A percentile compares a stretch with the other conserved stretches of the same genome.
Conservation (phyloP, 2,797 vertebrate species). For the Avahi laniger region DNA sequence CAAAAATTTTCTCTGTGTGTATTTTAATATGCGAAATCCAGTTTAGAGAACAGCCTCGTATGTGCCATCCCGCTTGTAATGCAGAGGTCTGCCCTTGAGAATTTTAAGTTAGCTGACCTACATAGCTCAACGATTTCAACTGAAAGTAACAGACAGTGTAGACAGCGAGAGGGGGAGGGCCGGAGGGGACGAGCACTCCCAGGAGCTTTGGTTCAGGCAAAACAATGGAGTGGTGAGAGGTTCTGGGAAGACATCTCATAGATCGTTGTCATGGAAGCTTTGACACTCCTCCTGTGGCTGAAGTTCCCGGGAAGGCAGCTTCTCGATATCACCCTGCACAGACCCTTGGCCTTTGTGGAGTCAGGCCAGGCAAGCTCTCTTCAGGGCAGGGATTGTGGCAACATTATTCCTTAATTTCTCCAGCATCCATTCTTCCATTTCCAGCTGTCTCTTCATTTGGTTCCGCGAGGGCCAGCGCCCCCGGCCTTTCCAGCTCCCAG, state of each 20-base stretch:
- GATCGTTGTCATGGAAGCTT: neutral
- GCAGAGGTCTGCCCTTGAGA: constrained; percentile 71
- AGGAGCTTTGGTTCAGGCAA: constrained; percentile 5
- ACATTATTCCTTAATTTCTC: neutral
- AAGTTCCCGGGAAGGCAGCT: neutral
- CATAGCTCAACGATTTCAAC: constrained; percentile 69
- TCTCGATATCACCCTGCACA: neutral
- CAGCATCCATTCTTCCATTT: neutral
- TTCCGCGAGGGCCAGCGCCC: neutral
- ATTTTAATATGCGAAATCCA: constrained; percentile 36
- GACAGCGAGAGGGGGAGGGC: neutral
- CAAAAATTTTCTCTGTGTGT: neutral
- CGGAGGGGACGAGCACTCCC: neutral
- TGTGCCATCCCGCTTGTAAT: constrained; percentile 52
- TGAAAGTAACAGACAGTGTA: constrained; percentile 46
- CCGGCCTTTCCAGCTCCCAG: neutral
- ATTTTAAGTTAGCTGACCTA: constrained; percentile 74
- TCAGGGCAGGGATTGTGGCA: neutral
- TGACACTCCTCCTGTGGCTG: neutral
- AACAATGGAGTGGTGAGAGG: neutral
- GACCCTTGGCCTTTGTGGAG: neutral
- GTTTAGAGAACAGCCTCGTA: neutral
- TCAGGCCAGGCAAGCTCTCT: neutral
- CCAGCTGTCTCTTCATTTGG: neutral
- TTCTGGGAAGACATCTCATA: neutral